A percentile compares a stretch with the other conserved stretches of the same genome.
Conservation (phyloP, 2,113 vertebrate genomes). For the Emberiza fucata region DNA sequence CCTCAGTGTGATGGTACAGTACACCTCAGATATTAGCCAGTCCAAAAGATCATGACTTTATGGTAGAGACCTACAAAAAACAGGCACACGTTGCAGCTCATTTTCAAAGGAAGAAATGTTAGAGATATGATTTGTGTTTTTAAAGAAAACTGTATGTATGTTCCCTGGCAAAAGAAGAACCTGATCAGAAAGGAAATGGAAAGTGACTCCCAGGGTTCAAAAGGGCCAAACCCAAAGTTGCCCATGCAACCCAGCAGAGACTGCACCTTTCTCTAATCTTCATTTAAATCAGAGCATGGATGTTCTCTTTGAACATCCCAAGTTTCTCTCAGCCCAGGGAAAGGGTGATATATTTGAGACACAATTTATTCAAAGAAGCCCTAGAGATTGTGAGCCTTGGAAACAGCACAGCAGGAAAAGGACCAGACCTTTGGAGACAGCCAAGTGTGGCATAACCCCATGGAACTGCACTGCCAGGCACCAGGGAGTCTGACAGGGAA, state of each 20-base stretch:
- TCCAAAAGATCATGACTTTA: not conserved
- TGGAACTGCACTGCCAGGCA: not conserved
- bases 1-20: not conserved
- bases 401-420: not conserved
- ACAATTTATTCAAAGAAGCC: not conserved
- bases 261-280: not conserved
- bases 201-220: not conserved
- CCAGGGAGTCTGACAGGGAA: not conserved
- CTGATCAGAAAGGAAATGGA: not conserved
- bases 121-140: fast-evolving
- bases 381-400: not conserved
- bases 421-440: not conserved
- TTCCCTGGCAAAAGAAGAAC: not conserved
- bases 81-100: not conserved
- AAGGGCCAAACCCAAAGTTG: not conserved
- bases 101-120: not conserved
- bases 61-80: not conserved
- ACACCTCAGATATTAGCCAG: not conserved
- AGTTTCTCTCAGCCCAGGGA: not conserved
- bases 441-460: not conserved
- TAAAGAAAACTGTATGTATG: not conserved
- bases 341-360: not conserved
- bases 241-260: not conserved
- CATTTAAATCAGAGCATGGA: not conserved
- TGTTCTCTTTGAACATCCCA: not conserved